phyloP scores from a whole-genome alignment of 2,113 vertebrate species.

The Trachemys scripta region DNA sequence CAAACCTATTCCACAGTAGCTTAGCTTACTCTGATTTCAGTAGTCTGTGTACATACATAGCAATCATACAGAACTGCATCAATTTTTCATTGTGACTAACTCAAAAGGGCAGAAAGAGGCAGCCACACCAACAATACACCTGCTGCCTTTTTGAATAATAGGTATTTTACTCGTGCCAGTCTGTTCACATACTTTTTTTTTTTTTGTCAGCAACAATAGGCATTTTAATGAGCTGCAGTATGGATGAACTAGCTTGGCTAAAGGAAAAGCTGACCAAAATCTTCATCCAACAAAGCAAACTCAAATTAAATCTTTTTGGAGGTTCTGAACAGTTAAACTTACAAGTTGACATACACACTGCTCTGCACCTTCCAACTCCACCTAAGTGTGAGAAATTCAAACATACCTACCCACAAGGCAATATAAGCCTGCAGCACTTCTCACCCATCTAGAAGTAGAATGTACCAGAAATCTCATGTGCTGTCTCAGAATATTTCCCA shows the following conservation, averaged over 20 bases:
- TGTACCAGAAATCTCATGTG: background rate
- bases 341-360: background rate
- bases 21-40: background rate
- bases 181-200: conserved; percentile 25
- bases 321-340: background rate
- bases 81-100: conserved; percentile 67
- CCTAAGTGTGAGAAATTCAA: background rate
- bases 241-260: background rate
- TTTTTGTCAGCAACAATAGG: conserved; percentile 3
- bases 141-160: conserved; percentile 53
- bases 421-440: background rate
- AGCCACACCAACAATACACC: conserved; percentile 53
- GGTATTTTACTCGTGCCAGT: conserved; percentile 51
- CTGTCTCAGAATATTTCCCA: background rate
- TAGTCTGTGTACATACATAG: background rate
- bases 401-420: background rate
- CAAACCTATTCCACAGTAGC: background rate
- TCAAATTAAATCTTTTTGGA: background rate
- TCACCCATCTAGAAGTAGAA: background rate
- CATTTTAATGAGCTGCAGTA: conserved; percentile 10
- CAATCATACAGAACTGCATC: conserved; percentile 13
- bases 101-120: background rate
- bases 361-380: background rate
- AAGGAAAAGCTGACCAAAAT: background rate
- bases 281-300: background rate